These are phyloP conservation scores for Trissolcus japonicus DNA, from an alignment of 2,888 invertebrate species.

Conservation along the genomic window DNA sequence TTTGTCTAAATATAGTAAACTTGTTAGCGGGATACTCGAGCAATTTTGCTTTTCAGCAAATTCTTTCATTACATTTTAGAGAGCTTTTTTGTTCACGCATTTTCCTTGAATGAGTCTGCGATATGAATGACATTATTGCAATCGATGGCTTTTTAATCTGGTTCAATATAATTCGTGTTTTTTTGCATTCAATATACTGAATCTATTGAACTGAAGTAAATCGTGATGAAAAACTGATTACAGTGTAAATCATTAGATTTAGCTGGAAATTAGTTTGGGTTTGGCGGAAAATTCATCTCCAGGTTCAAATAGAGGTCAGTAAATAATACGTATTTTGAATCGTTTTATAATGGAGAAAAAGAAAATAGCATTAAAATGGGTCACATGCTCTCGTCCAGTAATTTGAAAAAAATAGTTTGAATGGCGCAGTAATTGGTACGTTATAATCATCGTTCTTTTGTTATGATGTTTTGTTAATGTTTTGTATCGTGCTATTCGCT, in stretches of 20 bases:
- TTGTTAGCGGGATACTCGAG: constrained; percentile 1
- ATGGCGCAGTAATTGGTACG: constrained; percentile 18
- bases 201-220: too few species aligned
- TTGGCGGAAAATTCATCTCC: too few species aligned
- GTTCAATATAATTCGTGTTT: too few species aligned
- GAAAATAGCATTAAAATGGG: constrained; percentile 25
- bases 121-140: too few species aligned
- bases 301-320: too few species aligned
- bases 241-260: too few species aligned
- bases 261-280: too few species aligned
- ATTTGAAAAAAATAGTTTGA: constrained; percentile 18
- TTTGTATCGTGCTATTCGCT: background rate
- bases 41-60: constrained; percentile 6
- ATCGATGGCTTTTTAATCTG: too few species aligned
- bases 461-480: constrained; percentile 24
- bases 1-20: constrained; percentile 29
- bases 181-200: too few species aligned
- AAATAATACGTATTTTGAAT: too few species aligned
- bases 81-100: background rate
- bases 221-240: too few species aligned
- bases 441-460: constrained; percentile 16
- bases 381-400: constrained; percentile 18
- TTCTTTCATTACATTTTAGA: constrained; percentile 13
- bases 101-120: too few species aligned
- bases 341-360: background rate